Evolutionary conservation across 2,797 vertebrate species (phyloP).

Genomic region (Acanthornis magna): DNA sequence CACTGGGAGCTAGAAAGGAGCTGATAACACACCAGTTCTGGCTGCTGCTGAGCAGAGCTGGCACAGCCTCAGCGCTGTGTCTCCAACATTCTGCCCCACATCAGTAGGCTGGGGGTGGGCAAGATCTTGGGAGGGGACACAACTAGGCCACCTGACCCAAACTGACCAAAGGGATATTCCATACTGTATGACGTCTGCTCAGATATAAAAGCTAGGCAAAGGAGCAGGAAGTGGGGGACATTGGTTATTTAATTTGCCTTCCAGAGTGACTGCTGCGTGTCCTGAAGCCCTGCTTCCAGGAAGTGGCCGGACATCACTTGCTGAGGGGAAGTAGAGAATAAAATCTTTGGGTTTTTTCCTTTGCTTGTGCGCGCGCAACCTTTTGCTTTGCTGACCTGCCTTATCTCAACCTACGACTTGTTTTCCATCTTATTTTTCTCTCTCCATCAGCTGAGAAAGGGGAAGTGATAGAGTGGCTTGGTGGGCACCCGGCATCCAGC

Average conservation of each 20-base stretch:
- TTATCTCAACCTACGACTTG: not conserved
- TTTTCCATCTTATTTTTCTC: not conserved
- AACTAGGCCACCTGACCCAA: not conserved
- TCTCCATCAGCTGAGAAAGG: not conserved
- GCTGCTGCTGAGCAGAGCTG: not conserved
- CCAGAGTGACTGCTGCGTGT: not conserved
- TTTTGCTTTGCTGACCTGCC: not conserved
- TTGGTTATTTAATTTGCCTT: not conserved
- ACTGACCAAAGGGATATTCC: not conserved
- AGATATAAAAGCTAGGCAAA: not conserved
- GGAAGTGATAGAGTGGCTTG: not conserved
- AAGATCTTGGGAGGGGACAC: not conserved
- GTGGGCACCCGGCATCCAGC: not conserved
- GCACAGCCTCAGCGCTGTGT: not conserved
- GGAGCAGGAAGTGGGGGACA: not conserved
- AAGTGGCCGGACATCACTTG: not conserved
- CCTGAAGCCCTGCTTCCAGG: not conserved
- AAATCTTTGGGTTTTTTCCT: not conserved
- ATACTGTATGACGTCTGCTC: not conserved
- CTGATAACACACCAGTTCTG: not conserved
- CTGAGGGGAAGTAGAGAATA: not conserved
- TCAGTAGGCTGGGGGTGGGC: not conserved
- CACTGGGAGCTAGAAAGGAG: not conserved
- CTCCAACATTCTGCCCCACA: not conserved
- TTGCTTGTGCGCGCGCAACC: not conserved